These are phyloP conservation scores for Ormyrus labotus DNA, from an alignment of 2,888 invertebrate species.

Conservation along the genomic window DNA sequence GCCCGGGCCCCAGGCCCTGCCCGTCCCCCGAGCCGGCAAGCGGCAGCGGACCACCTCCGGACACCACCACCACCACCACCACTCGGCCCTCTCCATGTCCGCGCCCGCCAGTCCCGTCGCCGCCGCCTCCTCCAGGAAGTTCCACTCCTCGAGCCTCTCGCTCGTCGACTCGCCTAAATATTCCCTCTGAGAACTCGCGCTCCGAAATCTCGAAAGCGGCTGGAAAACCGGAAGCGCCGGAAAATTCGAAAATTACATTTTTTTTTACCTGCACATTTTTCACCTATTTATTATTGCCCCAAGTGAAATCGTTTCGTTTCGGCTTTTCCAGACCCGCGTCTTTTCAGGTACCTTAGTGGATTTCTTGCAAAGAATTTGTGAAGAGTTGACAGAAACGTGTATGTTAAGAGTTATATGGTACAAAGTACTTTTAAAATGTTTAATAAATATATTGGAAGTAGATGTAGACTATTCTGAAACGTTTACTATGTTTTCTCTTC, in stretches of 20 bases:
- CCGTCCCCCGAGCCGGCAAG: slow-evolving; percentile 22
- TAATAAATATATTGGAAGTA: neutral
- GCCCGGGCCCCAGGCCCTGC: slow-evolving; percentile 49
- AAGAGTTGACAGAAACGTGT: slow-evolving; percentile 16
- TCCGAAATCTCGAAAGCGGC: too few species aligned
- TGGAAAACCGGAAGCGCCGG: too few species aligned
- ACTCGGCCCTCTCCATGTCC: slow-evolving; percentile 67
- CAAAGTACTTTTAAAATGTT: slow-evolving; percentile 19
- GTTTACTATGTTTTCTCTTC: too few species aligned
- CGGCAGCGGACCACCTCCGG: slow-evolving; percentile 31
- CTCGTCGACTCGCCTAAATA: slow-evolving; percentile 67
- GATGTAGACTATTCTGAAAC: neutral
- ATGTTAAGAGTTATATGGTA: slow-evolving; percentile 1
- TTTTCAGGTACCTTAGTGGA: slow-evolving; percentile 3
- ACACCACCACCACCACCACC: slow-evolving; percentile 55
- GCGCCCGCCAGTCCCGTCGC: slow-evolving; percentile 69
- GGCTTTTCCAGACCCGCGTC: neutral
- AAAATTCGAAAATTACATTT: too few species aligned
- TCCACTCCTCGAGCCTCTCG: slow-evolving; percentile 68
- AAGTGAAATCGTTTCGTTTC: too few species aligned
- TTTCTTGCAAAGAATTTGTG: slow-evolving; percentile 14
- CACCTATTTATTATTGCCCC: too few species aligned
- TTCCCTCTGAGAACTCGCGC: slow-evolving; percentile 44
- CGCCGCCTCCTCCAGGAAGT: slow-evolving; percentile 66
- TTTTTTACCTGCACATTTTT: too few species aligned